A percentile compares a stretch with the other conserved stretches of the same genome.
Evolutionary conservation across 2,113 vertebrate species (phyloP).

Genomic region (Sturnus vulgaris): DNA sequence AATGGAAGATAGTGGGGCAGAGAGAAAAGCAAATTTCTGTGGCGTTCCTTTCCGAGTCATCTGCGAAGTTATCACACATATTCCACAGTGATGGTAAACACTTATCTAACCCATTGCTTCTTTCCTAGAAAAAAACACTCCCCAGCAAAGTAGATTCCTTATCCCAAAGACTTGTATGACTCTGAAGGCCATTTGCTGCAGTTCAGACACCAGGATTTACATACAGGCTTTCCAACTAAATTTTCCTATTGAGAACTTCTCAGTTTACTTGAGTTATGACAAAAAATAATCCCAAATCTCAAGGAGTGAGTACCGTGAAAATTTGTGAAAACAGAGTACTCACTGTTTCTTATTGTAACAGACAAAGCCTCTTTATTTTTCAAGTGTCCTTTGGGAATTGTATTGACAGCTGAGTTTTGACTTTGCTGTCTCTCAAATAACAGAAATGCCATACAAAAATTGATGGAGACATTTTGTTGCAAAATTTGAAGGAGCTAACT

Average conservation of each 20-base stretch:
- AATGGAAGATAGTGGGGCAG: neutral
- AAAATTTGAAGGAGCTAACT: conserved; percentile 39
- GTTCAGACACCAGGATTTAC: neutral
- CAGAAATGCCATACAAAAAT: conserved; percentile 25
- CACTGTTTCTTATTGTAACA: conserved; percentile 33
- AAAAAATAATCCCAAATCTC: conserved; percentile 9
- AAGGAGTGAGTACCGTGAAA: neutral
- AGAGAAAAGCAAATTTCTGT: neutral
- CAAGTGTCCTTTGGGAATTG: neutral
- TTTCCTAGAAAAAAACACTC: neutral
- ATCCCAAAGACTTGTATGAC: neutral
- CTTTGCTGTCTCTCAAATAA: conserved; percentile 58
- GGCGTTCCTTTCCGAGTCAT: neutral
- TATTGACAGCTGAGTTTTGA: conserved; percentile 41
- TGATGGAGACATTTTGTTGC: neutral
- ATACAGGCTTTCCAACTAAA: neutral
- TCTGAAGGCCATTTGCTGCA: neutral
- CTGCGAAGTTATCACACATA: neutral
- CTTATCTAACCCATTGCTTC: neutral
- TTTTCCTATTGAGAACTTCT: neutral
- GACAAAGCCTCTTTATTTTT: conserved; percentile 57
- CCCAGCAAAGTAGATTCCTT: neutral
- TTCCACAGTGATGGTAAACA: neutral
- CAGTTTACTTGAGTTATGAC: neutral
- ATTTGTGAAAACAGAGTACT: conserved; percentile 38